Conservation (phyloP, 2,113 vertebrate species). For the human (Homo sapiens) region DNA sequence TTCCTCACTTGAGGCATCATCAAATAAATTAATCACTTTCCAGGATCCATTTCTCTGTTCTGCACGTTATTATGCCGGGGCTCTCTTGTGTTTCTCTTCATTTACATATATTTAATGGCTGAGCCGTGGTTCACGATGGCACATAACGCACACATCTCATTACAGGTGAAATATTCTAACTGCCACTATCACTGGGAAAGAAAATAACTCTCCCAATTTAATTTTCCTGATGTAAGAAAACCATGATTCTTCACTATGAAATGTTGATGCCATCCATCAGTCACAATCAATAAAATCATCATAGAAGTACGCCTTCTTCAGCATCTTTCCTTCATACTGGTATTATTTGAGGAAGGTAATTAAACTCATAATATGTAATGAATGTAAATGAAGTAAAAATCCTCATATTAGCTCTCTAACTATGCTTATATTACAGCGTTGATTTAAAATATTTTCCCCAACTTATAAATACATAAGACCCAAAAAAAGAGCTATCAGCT, state of each 20-base stretch:
- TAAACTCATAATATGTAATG: slow-evolving; percentile 91
- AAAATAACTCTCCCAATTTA: slow-evolving; percentile 94
- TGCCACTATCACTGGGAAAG: slow-evolving; percentile 94
- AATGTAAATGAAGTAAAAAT: slow-evolving; percentile 89
- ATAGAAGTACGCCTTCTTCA: slow-evolving; percentile 84
- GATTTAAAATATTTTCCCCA: slow-evolving; percentile 83
- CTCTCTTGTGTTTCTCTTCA: slow-evolving; percentile 99
- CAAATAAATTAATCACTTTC: slow-evolving; percentile 99
- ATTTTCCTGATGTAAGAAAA: slow-evolving; percentile 94
- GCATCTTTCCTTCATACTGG: slow-evolving; percentile 81
- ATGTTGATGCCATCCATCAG: slow-evolving; percentile 93
- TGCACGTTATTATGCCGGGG: slow-evolving; percentile 96
- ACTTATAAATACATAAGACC: slow-evolving; percentile 80
- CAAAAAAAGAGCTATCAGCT: slow-evolving; percentile 77
- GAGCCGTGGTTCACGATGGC: slow-evolving; percentile 98
- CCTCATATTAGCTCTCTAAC: slow-evolving; percentile 84
- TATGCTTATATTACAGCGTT: slow-evolving; percentile 85
- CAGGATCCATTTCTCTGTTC: slow-evolving; percentile 99
- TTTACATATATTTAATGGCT: slow-evolving; percentile 99
- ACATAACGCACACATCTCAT: slow-evolving; percentile 94
- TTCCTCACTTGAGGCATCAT: slow-evolving; percentile 99
- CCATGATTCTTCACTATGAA: slow-evolving; percentile 93
- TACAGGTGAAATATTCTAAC: slow-evolving; percentile 98
- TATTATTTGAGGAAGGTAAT: slow-evolving; percentile 90
- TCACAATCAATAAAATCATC: slow-evolving; percentile 93